These are phyloP conservation scores for Cryptophagus acutangulus DNA, from an alignment of 2,888 invertebrate species.

Conservation along the genomic window DNA sequence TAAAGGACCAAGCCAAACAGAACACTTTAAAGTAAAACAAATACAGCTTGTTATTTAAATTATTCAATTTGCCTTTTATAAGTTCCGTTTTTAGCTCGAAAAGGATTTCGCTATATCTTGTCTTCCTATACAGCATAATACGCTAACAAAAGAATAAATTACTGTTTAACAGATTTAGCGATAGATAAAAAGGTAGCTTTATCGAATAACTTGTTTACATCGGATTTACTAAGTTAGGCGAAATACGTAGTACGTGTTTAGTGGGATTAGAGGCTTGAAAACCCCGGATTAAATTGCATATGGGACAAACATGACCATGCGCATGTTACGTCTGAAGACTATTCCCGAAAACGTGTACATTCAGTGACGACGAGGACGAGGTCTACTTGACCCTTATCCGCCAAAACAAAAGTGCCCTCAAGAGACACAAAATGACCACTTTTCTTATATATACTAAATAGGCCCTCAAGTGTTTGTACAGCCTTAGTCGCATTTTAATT, in stretches of 20 bases:
- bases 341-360: background rate
- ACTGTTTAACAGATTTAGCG: too few species aligned
- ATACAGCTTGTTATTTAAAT: too few species aligned
- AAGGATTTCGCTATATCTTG: too few species aligned
- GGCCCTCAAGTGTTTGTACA: too few species aligned
- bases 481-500: too few species aligned
- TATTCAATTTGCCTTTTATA: too few species aligned
- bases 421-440: background rate
- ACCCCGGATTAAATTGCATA: conserved; percentile 5
- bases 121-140: too few species aligned
- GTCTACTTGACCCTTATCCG: background rate
- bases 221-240: conserved; percentile 7
- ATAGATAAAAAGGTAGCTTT: conserved; percentile 2
- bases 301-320: conserved; percentile 1
- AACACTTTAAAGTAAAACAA: too few species aligned
- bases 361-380: background rate
- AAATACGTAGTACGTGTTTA: conserved; percentile 7
- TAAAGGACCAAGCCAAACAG: too few species aligned
- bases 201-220: conserved; percentile 7
- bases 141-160: too few species aligned
- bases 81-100: too few species aligned
- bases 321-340: background rate
- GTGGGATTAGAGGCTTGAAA: conserved; percentile 6
- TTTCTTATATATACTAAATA: conserved; percentile 5
- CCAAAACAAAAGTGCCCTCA: conserved; percentile 3